Percentiles rank a stretch among this genome's conserved stretches.
These are phyloP conservation scores for Enteromius thamalakanensis DNA, from an alignment of 2,797 vertebrate species.

Conservation along the genomic window DNA sequence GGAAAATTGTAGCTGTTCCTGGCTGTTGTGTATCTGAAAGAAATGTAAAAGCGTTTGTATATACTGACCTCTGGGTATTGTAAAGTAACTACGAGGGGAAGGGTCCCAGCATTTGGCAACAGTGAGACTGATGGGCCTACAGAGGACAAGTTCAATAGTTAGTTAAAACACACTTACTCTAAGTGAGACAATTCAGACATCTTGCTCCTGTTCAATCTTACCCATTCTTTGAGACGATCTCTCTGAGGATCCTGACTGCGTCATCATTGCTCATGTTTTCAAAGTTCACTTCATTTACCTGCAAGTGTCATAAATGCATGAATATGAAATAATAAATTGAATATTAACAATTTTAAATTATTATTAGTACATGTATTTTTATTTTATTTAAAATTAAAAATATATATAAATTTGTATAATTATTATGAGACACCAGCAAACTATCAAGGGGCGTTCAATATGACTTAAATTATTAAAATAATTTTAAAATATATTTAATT, in stretches of 20 bases:
- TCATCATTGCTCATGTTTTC: constrained; percentile 99
- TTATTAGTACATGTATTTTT: background rate
- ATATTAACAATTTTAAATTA: background rate
- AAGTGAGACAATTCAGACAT: background rate
- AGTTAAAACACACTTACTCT: background rate
- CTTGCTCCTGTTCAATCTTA: constrained; percentile 66
- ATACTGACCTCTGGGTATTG: constrained; percentile 92
- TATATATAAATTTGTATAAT: background rate
- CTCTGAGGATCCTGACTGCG: constrained; percentile 91
- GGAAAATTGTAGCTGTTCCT: too few relatives aligned
- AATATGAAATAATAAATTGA: too few relatives aligned
- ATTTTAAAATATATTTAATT: background rate
- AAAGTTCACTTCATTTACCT: constrained; percentile 98
- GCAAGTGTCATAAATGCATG: constrained; percentile 23
- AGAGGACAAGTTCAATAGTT: constrained; percentile 22
- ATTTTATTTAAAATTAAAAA: background rate
- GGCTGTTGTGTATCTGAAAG: background rate
- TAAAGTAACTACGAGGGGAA: constrained; percentile 96
- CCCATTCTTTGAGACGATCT: constrained; percentile 97
- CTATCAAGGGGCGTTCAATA: background rate
- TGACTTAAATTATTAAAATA: background rate
- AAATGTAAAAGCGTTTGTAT: background rate
- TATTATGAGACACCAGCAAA: background rate
- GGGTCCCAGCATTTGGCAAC: constrained; percentile 99
- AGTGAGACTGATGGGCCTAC: constrained; percentile 94